phyloP scores from a whole-genome alignment of 2,113 vertebrate species.

The Malurus elegans region DNA sequence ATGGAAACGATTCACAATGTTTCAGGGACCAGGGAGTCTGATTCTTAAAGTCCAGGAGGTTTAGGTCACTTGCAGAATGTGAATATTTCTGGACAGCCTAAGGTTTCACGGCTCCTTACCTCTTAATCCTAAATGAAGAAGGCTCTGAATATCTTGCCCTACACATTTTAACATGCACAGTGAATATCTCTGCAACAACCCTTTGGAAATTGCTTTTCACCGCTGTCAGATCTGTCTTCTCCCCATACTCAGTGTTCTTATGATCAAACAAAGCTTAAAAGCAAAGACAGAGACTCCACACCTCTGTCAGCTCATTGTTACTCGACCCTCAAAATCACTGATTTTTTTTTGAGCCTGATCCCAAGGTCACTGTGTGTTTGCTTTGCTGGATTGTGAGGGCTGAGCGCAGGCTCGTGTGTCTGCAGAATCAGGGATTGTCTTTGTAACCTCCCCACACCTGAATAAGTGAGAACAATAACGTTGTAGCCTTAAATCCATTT shows the following conservation, averaged over 20 bases:
- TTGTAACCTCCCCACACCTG: neutral
- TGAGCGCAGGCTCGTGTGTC: neutral
- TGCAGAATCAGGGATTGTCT: neutral
- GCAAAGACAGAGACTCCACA: neutral
- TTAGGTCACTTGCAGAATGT: neutral
- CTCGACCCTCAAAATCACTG: neutral
- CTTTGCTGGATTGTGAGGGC: neutral
- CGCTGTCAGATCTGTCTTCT: neutral
- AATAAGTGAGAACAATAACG: neutral
- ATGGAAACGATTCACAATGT: accelerated
- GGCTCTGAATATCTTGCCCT: neutral
- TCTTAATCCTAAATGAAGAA: neutral
- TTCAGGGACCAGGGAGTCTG: neutral
- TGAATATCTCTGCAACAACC: neutral
- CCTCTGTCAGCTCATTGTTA: neutral
- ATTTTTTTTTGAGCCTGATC: neutral
- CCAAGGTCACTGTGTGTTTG: neutral
- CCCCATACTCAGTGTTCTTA: neutral
- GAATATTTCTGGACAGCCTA: neutral
- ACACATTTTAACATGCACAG: accelerated
- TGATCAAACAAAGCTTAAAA: neutral
- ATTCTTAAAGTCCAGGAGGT: neutral
- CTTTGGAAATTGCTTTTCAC: neutral
- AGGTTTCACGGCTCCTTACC: neutral
- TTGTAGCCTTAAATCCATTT: conserved; percentile 10